These are phyloP conservation scores for Macaria liturata DNA, from an alignment of 2,888 invertebrate species.

Conservation along the genomic window DNA sequence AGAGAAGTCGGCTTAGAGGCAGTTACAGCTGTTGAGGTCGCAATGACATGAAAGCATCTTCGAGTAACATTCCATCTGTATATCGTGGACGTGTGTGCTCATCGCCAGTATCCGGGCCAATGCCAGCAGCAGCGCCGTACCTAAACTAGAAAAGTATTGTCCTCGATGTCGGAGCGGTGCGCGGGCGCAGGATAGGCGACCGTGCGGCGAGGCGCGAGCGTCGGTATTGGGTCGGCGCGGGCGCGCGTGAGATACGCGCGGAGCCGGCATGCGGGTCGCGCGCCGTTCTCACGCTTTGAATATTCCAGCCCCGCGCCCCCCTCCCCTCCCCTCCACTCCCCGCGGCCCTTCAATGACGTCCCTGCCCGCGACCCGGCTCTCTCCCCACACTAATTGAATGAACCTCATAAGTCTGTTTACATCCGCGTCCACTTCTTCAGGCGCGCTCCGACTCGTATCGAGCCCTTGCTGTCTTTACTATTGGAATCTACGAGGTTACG, in stretches of 20 bases:
- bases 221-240: slow-evolving; percentile 46
- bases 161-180: slow-evolving; percentile 81
- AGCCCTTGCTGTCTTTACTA: too few species aligned
- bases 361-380: slow-evolving; percentile 72
- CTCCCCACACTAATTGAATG: slow-evolving; percentile 72
- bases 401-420: slow-evolving; percentile 70
- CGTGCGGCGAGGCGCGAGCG: slow-evolving; percentile 53
- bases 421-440: slow-evolving; percentile 54
- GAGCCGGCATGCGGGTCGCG: slow-evolving; percentile 82
- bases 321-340: slow-evolving; percentile 40
- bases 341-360: slow-evolving; percentile 77
- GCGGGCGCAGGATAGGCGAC: slow-evolving; percentile 49
- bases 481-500: too few species aligned
- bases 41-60: not conserved
- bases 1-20: not conserved
- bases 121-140: slow-evolving; percentile 74
- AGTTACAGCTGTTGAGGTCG: not conserved
- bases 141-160: slow-evolving; percentile 83
- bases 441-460: slow-evolving; percentile 15
- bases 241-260: slow-evolving; percentile 83
- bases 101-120: slow-evolving; percentile 80
- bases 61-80: slow-evolving; percentile 34
- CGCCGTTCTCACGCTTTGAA: slow-evolving; percentile 83
- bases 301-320: slow-evolving; percentile 74
- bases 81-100: slow-evolving; percentile 72